A percentile compares a stretch with the other conserved stretches of the same genome.
phyloP scores from a whole-genome alignment of 2,888 invertebrate genomes.

The Eudasyphora cyanicolor region DNA sequence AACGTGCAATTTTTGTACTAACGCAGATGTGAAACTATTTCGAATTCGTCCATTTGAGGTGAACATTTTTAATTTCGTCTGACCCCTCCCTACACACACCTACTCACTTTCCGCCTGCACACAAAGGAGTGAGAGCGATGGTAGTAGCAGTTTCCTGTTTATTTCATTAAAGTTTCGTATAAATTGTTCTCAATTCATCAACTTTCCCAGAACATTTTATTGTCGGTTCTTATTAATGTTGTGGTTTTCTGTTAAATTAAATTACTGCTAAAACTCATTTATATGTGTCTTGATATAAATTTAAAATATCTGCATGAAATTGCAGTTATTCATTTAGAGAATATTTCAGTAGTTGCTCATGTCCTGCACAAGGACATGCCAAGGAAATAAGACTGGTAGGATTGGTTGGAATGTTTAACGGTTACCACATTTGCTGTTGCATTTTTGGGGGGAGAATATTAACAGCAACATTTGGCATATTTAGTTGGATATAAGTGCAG shows the following conservation, averaged over 20 bases:
- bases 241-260: slow-evolving; percentile 36
- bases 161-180: slow-evolving; percentile 53
- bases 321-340: slow-evolving; percentile 15
- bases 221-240: slow-evolving; percentile 26
- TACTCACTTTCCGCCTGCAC: no score
- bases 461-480: not conserved
- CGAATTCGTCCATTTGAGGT: not conserved
- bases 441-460: not conserved
- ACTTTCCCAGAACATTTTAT: not conserved
- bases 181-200: slow-evolving; percentile 52
- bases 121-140: no score
- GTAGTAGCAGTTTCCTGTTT: not conserved
- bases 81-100: no score
- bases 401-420: not conserved
- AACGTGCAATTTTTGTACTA: not conserved
- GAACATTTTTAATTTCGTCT: not conserved
- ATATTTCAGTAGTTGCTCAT: not conserved
- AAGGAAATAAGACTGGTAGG: no score
- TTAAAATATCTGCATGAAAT: slow-evolving; percentile 13
- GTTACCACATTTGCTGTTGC: not conserved
- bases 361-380: no score
- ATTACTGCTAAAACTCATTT: slow-evolving; percentile 28
- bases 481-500: not conserved
- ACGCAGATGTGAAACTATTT: not conserved
- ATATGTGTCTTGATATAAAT: not conserved